A percentile compares a stretch with the other conserved stretches of the same genome.
phyloP scores from a whole-genome alignment of 2,113 vertebrate genomes.

The Nesoenas mayeri region DNA sequence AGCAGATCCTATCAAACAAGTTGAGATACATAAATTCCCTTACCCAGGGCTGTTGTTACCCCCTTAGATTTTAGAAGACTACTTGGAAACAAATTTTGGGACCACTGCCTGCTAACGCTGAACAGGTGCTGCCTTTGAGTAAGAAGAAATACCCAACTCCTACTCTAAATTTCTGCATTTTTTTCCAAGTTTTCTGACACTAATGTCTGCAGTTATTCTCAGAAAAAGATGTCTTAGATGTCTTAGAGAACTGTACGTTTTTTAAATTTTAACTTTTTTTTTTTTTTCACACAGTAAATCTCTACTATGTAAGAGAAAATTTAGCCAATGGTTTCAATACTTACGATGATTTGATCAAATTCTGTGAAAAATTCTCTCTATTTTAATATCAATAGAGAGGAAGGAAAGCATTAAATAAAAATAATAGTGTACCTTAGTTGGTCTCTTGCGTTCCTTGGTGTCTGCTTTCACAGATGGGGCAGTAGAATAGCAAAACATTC shows the following conservation, averaged over 20 bases:
- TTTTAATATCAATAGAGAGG: neutral
- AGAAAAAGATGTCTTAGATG: neutral
- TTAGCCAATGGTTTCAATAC: neutral
- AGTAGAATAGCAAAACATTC: neutral
- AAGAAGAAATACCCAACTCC: neutral
- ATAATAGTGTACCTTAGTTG: neutral
- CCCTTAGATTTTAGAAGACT: neutral
- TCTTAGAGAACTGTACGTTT: rapidly evolving
- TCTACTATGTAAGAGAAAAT: neutral
- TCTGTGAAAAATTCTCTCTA: neutral
- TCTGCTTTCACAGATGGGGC: neutral
- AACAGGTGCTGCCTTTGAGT: neutral
- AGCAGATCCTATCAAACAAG: neutral
- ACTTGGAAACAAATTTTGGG: neutral
- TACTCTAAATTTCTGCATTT: neutral
- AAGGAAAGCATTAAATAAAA: neutral
- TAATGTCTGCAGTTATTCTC: neutral
- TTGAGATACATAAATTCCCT: neutral
- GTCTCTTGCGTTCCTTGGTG: neutral
- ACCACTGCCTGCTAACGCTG: neutral
- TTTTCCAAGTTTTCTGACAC: neutral
- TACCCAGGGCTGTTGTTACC: neutral
- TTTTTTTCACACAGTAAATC: neutral
- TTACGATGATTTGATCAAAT: neutral
- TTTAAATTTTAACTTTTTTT: neutral